phyloP scores from a whole-genome alignment of 2,797 vertebrate genomes.

The Channallabes apus region DNA sequence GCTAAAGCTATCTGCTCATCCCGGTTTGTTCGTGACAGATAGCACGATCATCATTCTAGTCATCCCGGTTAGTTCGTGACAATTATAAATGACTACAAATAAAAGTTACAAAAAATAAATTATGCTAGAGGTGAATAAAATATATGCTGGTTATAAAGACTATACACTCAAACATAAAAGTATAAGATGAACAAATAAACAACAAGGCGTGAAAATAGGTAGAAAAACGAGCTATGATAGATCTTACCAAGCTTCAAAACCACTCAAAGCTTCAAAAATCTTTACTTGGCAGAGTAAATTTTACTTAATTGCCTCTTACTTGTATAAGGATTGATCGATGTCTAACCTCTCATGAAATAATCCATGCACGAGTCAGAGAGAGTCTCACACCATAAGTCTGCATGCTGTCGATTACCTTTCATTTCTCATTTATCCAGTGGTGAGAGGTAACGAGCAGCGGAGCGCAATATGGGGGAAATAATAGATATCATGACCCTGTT shows the following conservation, averaged over 20 bases:
- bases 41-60: too few relatives aligned
- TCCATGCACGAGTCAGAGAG: not conserved
- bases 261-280: not conserved
- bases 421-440: not conserved
- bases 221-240: not conserved
- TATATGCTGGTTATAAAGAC: too few relatives aligned
- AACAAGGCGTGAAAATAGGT: not conserved
- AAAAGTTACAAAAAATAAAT: too few relatives aligned
- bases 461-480: not conserved
- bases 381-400: not conserved
- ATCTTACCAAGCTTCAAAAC: not conserved
- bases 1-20: too few relatives aligned
- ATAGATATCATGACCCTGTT: too few relatives aligned
- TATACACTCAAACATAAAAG: too few relatives aligned
- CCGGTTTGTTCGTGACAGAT: too few relatives aligned
- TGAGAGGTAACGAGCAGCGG: not conserved
- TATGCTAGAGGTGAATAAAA: too few relatives aligned
- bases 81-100: too few relatives aligned
- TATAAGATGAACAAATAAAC: not conserved
- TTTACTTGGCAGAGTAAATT: not conserved
- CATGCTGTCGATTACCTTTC: not conserved
- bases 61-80: too few relatives aligned
- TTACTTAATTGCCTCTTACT: slow-evolving; percentile 6
- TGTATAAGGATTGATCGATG: not conserved
- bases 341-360: not conserved